These are phyloP conservation scores for Hemitrygon akajei DNA, from an alignment of 2,797 vertebrate species.

Conservation along the genomic window DNA sequence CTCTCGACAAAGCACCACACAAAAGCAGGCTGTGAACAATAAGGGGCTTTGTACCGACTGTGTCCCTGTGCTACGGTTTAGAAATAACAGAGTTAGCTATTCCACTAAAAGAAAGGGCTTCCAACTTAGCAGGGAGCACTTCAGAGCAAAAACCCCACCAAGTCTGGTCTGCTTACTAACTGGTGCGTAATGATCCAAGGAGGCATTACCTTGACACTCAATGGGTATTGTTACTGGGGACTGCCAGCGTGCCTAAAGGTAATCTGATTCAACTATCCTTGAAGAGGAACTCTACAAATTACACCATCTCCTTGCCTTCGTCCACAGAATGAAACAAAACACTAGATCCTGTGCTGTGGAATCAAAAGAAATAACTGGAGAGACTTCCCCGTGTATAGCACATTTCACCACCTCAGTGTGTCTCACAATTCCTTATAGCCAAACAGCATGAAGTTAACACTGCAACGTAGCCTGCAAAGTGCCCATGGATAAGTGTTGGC, in stretches of 20 bases:
- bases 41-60: neutral
- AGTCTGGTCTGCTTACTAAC: neutral
- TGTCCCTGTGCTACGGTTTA: neutral
- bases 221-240: neutral
- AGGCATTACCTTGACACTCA: neutral
- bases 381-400: too few relatives aligned
- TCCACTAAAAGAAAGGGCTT: neutral
- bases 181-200: neutral
- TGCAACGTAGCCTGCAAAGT: neutral
- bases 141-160: neutral
- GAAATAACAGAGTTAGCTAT: neutral
- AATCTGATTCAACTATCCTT: neutral
- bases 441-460: neutral
- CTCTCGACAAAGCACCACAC: neutral
- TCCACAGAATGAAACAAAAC: neutral
- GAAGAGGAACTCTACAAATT: neutral
- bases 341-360: neutral
- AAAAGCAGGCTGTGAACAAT: neutral
- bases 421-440: too few relatives aligned
- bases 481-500: neutral
- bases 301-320: neutral
- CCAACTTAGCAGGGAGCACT: neutral
- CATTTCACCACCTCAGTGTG: neutral
- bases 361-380: neutral
- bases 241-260: neutral